Evolutionary conservation across 2,797 vertebrate species (phyloP).

Genomic region (Sorex maritimensis): DNA sequence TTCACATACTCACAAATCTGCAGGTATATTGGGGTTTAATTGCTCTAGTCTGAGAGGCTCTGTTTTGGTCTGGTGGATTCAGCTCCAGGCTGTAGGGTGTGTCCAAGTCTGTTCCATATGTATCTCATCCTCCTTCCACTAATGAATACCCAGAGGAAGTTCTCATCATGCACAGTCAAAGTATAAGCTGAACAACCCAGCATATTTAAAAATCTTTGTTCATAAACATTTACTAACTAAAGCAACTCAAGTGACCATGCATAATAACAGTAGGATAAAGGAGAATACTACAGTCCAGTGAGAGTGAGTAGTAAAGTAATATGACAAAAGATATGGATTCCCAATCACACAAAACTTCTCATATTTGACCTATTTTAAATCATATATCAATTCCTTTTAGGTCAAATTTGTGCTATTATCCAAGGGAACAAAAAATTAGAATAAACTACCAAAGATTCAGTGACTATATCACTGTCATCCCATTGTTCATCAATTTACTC

Average conservation of each 20-base stretch:
- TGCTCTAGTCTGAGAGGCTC: background rate
- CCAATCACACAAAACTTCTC: constrained; percentile 35
- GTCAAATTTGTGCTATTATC: constrained; percentile 27
- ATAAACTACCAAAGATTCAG: constrained; percentile 5
- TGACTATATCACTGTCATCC: too few species aligned
- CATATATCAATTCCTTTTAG: constrained; percentile 27
- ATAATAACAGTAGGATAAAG: background rate
- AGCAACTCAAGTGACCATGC: background rate
- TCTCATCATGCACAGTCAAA: background rate
- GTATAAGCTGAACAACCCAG: background rate
- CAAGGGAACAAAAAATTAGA: constrained; percentile 45
- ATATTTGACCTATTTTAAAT: background rate
- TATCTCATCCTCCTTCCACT: background rate
- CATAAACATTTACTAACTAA: background rate
- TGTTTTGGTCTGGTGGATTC: background rate
- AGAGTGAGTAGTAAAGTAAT: background rate
- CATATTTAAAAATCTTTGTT: constrained; percentile 13
- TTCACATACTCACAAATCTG: background rate
- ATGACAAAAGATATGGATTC: background rate
- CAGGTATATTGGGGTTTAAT: background rate
- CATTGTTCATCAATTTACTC: too few species aligned
- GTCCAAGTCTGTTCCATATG: background rate
- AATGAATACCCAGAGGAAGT: background rate
- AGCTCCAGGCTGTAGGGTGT: background rate
- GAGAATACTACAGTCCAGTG: rapidly evolving